A percentile compares a stretch with the other conserved stretches of the same genome.
These are phyloP conservation scores for Desoria tigrina DNA, from an alignment of 2,888 invertebrate genomes.

Conservation along the genomic window DNA sequence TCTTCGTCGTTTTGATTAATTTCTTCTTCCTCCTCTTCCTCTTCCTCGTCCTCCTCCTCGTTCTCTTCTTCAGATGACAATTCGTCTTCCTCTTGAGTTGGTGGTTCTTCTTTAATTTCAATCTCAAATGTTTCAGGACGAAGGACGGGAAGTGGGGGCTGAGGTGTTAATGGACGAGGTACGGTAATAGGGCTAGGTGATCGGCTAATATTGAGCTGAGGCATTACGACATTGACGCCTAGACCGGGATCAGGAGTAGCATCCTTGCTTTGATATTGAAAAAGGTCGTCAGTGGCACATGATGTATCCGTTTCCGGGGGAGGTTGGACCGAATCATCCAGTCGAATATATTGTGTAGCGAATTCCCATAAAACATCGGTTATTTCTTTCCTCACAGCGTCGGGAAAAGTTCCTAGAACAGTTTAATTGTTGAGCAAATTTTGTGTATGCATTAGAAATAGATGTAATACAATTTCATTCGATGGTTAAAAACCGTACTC, in stretches of 20 bases:
- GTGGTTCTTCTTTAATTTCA: conserved; percentile 9
- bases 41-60: conserved; percentile 54
- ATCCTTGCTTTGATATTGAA: conserved; percentile 42
- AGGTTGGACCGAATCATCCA: conserved; percentile 31
- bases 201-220: conserved; percentile 21
- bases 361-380: conserved; percentile 33
- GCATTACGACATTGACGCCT: conserved; percentile 23
- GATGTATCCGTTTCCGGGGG: conserved; percentile 26
- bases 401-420: conserved; percentile 34
- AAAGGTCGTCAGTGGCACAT: conserved; percentile 15
- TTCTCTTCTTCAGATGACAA: conserved; percentile 10
- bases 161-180: conserved; percentile 33
- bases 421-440: not conserved
- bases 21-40: conserved; percentile 57
- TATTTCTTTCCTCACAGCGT: conserved; percentile 33
- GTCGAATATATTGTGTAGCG: conserved; percentile 31
- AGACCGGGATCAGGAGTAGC: conserved; percentile 43
- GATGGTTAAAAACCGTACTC: conserved; percentile 27
- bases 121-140: conserved; percentile 21
- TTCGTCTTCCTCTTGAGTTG: conserved; percentile 54
- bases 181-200: conserved; percentile 27
- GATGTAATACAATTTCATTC: too few relatives aligned
- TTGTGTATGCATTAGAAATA: not conserved
- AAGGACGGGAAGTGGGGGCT: conserved; percentile 27
- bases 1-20: conserved; percentile 57